Evolutionary conservation across 2,797 vertebrate species (phyloP).

Genomic region (Chromobotia macracanthus): DNA sequence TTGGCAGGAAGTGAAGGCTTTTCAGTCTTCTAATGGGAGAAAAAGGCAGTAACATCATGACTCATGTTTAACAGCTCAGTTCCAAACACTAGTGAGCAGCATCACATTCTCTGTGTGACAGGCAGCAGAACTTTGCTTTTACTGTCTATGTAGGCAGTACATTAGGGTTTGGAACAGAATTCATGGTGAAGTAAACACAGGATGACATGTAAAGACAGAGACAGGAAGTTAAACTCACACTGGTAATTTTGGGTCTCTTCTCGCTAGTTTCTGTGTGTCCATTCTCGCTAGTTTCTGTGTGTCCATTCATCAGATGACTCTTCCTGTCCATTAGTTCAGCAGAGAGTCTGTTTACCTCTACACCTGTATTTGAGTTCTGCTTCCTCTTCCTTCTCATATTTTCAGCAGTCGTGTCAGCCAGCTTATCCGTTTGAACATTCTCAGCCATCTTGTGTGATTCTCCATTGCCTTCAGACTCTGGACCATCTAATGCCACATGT

Average conservation of each 20-base stretch:
- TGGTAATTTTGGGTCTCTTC: conserved; percentile 44
- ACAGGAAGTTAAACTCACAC: conserved; percentile 59
- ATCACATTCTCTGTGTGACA: no score
- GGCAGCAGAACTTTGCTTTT: no score
- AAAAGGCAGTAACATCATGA: conserved; percentile 25
- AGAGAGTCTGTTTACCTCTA: neutral
- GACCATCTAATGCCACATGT: neutral
- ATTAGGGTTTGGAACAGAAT: no score
- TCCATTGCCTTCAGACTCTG: neutral
- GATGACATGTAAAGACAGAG: neutral
- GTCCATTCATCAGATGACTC: conserved; percentile 32
- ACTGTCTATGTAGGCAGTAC: no score
- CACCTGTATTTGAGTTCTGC: conserved; percentile 6
- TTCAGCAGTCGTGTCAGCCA: neutral
- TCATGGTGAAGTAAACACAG: no score
- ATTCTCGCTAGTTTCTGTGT: neutral
- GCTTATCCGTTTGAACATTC: neutral
- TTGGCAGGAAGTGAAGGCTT: neutral
- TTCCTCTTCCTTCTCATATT: neutral
- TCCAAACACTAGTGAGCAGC: no score
- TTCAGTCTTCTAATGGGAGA: conserved; percentile 60
- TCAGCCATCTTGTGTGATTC: neutral
- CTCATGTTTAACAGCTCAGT: neutral
- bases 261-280: neutral
- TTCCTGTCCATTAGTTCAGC: neutral